Evolutionary conservation across 1,140 invertebrate genomes (phyloP).

Genomic region (Camponotus vicinus): DNA sequence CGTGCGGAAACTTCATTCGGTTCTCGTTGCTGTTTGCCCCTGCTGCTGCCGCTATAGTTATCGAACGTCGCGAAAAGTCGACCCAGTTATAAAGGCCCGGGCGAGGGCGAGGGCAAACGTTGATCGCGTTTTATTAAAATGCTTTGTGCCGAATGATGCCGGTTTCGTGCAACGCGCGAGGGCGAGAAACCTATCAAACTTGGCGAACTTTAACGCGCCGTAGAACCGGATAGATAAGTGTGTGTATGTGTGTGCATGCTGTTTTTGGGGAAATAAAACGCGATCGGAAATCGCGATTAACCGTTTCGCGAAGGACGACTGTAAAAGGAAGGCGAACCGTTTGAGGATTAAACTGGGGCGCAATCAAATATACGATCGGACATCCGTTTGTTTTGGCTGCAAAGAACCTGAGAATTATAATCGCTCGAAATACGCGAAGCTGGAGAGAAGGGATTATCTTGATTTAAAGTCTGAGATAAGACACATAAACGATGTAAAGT

Average conservation of each 20-base stretch:
- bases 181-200: conserved; percentile 17
- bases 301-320: conserved; percentile 3
- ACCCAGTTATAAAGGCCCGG: conserved; percentile 33
- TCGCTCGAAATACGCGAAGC: too few species aligned
- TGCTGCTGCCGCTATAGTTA: neutral
- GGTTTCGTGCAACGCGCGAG: conserved; percentile 24
- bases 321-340: neutral
- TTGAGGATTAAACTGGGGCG: neutral
- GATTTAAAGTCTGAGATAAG: too few species aligned
- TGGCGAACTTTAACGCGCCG: neutral
- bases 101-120: neutral
- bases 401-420: too few species aligned
- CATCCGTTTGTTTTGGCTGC: neutral
- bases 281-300: conserved; percentile 25
- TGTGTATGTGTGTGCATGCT: neutral
- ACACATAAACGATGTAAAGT: too few species aligned
- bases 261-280: conserved; percentile 5
- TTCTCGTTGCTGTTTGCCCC: neutral
- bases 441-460: too few species aligned
- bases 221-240: neutral
- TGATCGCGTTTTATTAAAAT: conserved; percentile 33
- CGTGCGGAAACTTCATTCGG: neutral
- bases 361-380: neutral
- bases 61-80: conserved; percentile 30
- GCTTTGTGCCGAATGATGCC: conserved; percentile 9